Evolutionary conservation across 2,113 vertebrate species (phyloP).

Genomic region (Hippocampus barbouri): DNA sequence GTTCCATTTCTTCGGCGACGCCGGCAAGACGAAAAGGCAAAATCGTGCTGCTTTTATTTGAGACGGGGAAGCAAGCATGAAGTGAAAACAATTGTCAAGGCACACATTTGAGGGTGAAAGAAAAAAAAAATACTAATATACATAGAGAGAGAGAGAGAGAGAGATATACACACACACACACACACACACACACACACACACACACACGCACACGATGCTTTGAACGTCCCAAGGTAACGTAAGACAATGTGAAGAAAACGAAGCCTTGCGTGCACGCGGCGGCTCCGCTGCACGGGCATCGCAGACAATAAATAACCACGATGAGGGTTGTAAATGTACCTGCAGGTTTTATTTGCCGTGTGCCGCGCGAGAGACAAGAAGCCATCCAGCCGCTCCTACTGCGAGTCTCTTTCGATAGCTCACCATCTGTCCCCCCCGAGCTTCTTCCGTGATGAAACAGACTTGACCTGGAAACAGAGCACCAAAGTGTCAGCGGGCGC

Average conservation of each 20-base stretch:
- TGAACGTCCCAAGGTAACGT: not conserved
- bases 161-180: too few relatives aligned
- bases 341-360: conserved; percentile 40
- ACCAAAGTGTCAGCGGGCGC: conserved; percentile 19
- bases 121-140: too few relatives aligned
- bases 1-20: too few relatives aligned
- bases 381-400: conserved; percentile 64
- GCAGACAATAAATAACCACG: conserved; percentile 46
- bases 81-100: too few relatives aligned
- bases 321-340: conserved; percentile 39
- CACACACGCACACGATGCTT: too few relatives aligned
- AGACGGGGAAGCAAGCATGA: too few relatives aligned
- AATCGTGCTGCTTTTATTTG: too few relatives aligned
- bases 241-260: not conserved
- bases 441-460: conserved; percentile 24
- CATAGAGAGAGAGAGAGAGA: too few relatives aligned
- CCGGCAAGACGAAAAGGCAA: too few relatives aligned
- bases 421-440: conserved; percentile 53
- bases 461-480: conserved; percentile 21
- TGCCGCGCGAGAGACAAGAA: conserved; percentile 57
- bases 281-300: not conserved
- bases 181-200: too few relatives aligned
- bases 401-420: conserved; percentile 64
- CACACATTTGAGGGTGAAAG: too few relatives aligned
- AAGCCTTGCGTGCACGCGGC: not conserved